These are phyloP conservation scores for Scrobipalpa atriplicella DNA, from an alignment of 2,888 invertebrate species.

Conservation along the genomic window DNA sequence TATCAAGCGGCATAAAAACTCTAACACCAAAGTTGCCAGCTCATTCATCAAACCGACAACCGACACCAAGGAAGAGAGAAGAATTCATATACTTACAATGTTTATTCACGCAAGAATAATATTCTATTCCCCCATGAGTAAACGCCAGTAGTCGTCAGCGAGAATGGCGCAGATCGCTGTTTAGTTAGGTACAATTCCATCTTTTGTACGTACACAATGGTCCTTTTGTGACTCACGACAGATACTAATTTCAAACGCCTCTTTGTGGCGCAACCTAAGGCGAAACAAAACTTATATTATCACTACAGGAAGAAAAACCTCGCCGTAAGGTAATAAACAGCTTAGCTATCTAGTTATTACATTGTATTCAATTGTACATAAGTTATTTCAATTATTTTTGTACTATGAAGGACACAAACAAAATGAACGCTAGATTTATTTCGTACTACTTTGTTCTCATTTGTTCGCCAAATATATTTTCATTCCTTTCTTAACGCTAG, in stretches of 20 bases:
- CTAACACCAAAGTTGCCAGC: too few relatives aligned
- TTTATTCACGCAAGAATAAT: neutral
- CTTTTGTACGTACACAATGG: slow-evolving; percentile 61
- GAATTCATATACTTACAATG: neutral
- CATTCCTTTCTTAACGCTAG: neutral
- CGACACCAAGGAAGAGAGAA: too few relatives aligned
- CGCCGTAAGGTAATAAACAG: too few relatives aligned
- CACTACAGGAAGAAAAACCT: neutral
- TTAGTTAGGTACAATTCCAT: slow-evolving; percentile 56
- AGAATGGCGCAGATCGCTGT: slow-evolving; percentile 57
- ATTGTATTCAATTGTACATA: too few relatives aligned
- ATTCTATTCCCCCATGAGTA: slow-evolving; percentile 46
- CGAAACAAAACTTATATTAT: slow-evolving; percentile 49
- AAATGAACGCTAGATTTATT: too few relatives aligned
- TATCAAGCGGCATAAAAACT: too few relatives aligned
- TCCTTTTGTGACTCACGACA: slow-evolving; percentile 62
- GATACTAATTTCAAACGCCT: slow-evolving; percentile 68
- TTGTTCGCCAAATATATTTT: too few relatives aligned
- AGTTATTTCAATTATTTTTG: too few relatives aligned
- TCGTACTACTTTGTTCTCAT: too few relatives aligned
- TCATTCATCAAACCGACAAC: too few relatives aligned
- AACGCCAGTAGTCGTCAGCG: slow-evolving; percentile 49
- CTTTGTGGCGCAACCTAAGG: slow-evolving; percentile 43
- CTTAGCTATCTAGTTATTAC: too few relatives aligned
- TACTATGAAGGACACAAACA: too few relatives aligned